phyloP scores from a whole-genome alignment of 2,888 invertebrate species.

The Luperina testacea region DNA sequence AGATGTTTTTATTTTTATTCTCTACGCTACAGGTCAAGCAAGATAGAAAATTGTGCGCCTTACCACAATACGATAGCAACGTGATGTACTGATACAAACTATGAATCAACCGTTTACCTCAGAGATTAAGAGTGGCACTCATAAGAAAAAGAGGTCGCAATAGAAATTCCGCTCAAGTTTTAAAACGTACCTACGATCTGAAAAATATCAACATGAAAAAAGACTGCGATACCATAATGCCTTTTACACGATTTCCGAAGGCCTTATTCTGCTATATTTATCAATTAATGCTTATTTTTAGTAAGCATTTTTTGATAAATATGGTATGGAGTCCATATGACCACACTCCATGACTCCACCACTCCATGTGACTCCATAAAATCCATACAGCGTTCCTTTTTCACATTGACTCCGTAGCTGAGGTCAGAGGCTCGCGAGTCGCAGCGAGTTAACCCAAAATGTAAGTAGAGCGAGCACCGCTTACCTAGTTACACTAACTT shows the following conservation, averaged over 20 bases:
- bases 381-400: not conserved
- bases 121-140: not conserved
- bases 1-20: not conserved
- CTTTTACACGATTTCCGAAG: not conserved
- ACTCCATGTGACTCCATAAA: not conserved
- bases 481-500: slow-evolving; percentile 45
- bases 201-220: not conserved
- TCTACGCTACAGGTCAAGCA: not conserved
- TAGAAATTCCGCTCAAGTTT: not conserved
- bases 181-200: not conserved
- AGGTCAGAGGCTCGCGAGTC: slow-evolving; percentile 47
- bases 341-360: too few species aligned
- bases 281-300: not conserved
- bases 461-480: slow-evolving; percentile 62
- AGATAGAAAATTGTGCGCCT: slow-evolving; percentile 14
- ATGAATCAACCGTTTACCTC: not conserved
- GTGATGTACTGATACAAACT: not conserved
- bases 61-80: not conserved
- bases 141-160: not conserved
- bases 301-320: too few species aligned
- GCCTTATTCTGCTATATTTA: not conserved
- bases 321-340: too few species aligned
- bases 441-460: slow-evolving; percentile 56
- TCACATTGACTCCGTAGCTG: not conserved
- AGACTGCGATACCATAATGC: too few species aligned